Base-by-base conservation (phyloP, 2,888 invertebrate genomes). In the Pelosia muscerda region DNA sequence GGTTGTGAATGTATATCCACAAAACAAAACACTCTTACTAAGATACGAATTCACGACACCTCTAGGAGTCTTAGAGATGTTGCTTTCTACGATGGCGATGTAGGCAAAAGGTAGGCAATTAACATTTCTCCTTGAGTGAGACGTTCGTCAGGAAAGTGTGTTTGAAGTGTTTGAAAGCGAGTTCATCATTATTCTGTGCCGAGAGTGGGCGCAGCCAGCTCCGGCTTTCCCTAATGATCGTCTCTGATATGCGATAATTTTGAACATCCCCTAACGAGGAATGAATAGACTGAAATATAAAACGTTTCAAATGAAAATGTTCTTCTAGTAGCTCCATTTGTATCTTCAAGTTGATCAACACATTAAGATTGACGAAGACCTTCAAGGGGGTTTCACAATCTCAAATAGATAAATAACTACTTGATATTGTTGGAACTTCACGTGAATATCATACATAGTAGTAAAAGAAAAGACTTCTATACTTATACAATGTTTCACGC, bases 201-300 rank as follows among this genome's bases (percentile, higher is more conserved):
- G 34, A 71, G 54, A 42, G 63, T 63, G 70, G 68, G 69, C 65
- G 70, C 68, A 28, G 65, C 76, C 34, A 61, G 72, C 74, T 63
- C 64, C 71, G 74, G 74, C 79, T 79, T 79, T 81, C 81, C 81
- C 79, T 76, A 66, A 78, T 78, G 76, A 76, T n/a, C 34, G 13
- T 38, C 38, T 13, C 19, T 72, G 77, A 79, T 69, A 71, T 22
- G 13, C 25, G 49, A 28, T 22, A 23, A 28, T 19, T 19, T 34
- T 13, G n/a, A 54, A 9, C 22, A 31, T 23, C 23, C 8, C 25
- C 13, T 9, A 54, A 38, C 13, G 9, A n/a, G 5, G n/a, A 31
- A 34, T 59, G 58, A 53, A 59, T 31, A 31, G 59, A 65, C 58
- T 54, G 58, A 53, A 55, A 25, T 38, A 26, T 22, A 34, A 26